Evolutionary conservation across 2,888 invertebrate species (phyloP).

Genomic region (Neelides folsomi): DNA sequence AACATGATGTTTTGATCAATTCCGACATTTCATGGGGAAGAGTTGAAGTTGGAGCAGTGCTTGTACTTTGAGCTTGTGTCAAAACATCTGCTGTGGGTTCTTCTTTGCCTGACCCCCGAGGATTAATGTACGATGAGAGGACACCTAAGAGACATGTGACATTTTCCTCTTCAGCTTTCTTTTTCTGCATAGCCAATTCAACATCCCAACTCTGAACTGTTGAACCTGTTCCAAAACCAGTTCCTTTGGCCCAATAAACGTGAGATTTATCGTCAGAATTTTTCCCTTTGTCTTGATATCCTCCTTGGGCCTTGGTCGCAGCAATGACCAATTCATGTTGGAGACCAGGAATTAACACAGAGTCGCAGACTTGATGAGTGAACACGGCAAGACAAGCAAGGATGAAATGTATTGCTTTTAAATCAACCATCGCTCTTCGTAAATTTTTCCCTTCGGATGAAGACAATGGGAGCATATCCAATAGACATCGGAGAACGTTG

Average conservation of each 20-base stretch:
- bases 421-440: conserved; percentile 62
- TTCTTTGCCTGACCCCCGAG: conserved; percentile 38
- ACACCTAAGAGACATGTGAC: conserved; percentile 74
- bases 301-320: conserved; percentile 34
- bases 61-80: conserved; percentile 2
- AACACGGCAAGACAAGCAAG: conserved; percentile 78
- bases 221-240: conserved; percentile 90
- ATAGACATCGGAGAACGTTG: conserved; percentile 58
- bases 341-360: conserved; percentile 36
- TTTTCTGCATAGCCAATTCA: conserved; percentile 78
- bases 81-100: conserved; percentile 9
- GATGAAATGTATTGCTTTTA: conserved; percentile 71
- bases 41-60: background rate
- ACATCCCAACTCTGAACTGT: conserved; percentile 95
- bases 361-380: conserved; percentile 45
- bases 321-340: conserved; percentile 38
- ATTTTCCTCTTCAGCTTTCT: conserved; percentile 84
- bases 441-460: conserved; percentile 63
- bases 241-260: conserved; percentile 89
- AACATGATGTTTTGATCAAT: conserved; percentile 64
- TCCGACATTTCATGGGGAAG: conserved; percentile 61
- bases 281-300: conserved; percentile 35
- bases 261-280: conserved; percentile 56
- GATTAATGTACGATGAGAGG: conserved; percentile 75
- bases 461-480: conserved; percentile 60